Percentiles rank a stretch among this genome's conserved stretches.
Conservation (phyloP, 2,888 invertebrate genomes). For the Xestia rhomboidea region DNA sequence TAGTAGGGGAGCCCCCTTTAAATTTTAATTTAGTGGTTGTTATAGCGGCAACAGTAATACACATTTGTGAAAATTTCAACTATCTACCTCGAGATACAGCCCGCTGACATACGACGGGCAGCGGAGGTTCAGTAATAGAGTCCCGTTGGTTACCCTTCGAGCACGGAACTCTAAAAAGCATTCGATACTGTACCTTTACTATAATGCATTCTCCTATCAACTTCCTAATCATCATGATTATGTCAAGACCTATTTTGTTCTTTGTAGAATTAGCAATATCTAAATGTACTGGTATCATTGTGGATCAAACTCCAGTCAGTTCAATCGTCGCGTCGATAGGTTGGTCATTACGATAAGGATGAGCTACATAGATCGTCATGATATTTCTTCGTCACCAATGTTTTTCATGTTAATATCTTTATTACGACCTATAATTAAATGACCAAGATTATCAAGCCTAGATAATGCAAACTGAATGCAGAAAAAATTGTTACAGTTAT, state of each 20-base stretch:
- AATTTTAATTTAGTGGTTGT: no score
- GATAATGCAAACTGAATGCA: background rate
- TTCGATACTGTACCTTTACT: no score
- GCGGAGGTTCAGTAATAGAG: no score
- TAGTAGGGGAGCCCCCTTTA: no score
- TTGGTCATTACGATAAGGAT: background rate
- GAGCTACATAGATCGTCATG: background rate
- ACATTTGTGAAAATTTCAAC: no score
- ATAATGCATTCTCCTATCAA: no score
- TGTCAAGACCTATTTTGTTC: background rate
- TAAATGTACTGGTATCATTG: background rate
- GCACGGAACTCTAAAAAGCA: no score
- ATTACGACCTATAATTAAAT: constrained; percentile 7
- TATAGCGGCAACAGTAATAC: no score
- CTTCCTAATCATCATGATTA: background rate
- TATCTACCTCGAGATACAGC: no score
- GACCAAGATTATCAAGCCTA: constrained; percentile 6
- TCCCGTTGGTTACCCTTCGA: no score
- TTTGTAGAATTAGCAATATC: background rate
- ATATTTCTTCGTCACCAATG: constrained; percentile 2
- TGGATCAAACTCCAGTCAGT: background rate
- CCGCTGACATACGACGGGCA: no score
- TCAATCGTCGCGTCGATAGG: background rate
- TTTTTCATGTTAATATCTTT: constrained; percentile 10
- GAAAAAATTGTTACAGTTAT: constrained; percentile 8